These are phyloP conservation scores for Sandelia bainsii DNA, from an alignment of 2,797 vertebrate species.

Conservation along the genomic window DNA sequence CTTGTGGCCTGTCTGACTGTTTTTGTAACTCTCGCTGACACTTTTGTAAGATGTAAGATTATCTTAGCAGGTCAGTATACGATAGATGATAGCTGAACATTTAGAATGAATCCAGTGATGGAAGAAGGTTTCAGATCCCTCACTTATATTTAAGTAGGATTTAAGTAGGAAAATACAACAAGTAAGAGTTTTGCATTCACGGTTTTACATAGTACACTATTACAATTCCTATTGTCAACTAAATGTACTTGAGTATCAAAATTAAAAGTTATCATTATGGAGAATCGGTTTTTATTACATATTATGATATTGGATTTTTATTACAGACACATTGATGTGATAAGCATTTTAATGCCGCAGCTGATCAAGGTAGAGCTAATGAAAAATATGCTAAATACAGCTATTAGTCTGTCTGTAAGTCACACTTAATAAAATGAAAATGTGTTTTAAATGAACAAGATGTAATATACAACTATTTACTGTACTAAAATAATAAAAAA, in stretches of 20 bases:
- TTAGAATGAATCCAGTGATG: background rate
- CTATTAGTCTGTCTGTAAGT: no score
- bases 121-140: background rate
- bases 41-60: background rate
- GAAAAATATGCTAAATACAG: background rate
- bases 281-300: no score
- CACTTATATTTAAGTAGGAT: no score
- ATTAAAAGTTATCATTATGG: no score
- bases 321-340: background rate
- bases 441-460: no score
- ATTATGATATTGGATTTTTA: no score
- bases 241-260: background rate
- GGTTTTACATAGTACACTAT: background rate
- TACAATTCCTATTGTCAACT: background rate
- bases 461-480: no score
- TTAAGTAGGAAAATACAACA: no score
- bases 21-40: conserved; percentile 22
- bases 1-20: conserved; percentile 13
- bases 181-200: background rate
- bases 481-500: no score
- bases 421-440: no score
- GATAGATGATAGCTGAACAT: background rate
- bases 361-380: background rate
- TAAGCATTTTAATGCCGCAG: background rate
- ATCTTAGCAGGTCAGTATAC: background rate